Base-by-base conservation (phyloP, 2,888 invertebrate genomes). In the Melieria picta region DNA sequence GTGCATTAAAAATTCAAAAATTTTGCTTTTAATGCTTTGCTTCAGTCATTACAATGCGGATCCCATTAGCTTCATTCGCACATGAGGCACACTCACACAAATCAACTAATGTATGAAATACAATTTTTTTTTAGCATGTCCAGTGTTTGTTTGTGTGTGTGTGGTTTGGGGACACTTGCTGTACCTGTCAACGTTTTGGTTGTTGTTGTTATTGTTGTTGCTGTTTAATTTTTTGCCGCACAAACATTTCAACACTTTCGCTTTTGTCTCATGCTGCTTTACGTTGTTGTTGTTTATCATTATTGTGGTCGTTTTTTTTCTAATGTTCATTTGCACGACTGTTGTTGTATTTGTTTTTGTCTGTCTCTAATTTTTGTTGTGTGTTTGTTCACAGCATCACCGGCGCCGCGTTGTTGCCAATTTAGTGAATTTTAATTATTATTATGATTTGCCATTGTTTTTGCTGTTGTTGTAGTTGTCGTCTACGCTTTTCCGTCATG, bases 391-490 rank as follows among this genome's bases (percentile, higher is more conserved):
- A 30, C 30, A 30, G 30, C 30, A 30, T 30, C 30, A 30, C 30
- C 30, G 30, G 80, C 78, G 81, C 81, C 81, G 81, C 82, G 82
- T 80, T 82, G 82, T 82, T 82, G 81, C 81, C 80, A 81, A 82
- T 82, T 82, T 81, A 81, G 77, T 77, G 80, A 56, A 82, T 82
- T 81, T 75, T 77, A 79, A 74, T 80, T 82, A 80, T 80, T 77
- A 79, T 79, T 81, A 73, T 70, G 71, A 74, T 69, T 65, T 69
- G 74, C 76, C 48, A 47, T 47, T 62, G 65, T 57, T 64, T 43
- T 48, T 60, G 64, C 69, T 63, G 16, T 60, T 46, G 63, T 63
- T 57, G 46, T 7, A 62, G 55, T 58, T 67, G 60, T 58, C 68
- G 46, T 65, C 4, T 4, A 10, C 9, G 47, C 13, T 52, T 52